Base-by-base conservation (phyloP, 2,797 vertebrate species). In the Oreonectes daqikongensis region DNA sequence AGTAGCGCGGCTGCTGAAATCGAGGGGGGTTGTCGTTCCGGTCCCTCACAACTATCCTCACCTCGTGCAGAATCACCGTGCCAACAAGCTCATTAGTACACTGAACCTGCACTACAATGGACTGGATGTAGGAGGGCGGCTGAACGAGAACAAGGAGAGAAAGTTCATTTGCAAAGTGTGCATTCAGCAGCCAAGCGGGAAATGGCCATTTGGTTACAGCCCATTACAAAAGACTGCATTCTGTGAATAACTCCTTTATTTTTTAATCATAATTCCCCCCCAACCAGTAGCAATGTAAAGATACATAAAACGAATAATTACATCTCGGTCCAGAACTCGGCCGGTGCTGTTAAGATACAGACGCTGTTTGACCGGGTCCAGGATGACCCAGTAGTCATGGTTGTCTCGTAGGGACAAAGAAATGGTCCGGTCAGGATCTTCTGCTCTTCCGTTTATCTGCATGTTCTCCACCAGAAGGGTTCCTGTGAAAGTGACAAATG, bases 91-190 rank as follows among this genome's bases (percentile, higher is more conserved):
- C 92, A 83, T 99, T 99, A 74, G 92, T 88, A 24, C 98, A 99
- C 88, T 98, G 94, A 46, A 99, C 92, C 87, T 96, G 92, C 73
- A 99, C 98, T 84, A 98, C 97, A 15, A 99, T 96, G 77, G 97
- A 97, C 30, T 94, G 95, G 82, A 98, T 97, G 76, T 90, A 96
- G 86, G 92, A 77, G 0, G 98, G 98, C 0, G 96, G 96, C 98
- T 99, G 88, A n/a, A 85, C 86, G 59, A 10, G 40, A 59, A 50
- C 75, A 75, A 14, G 22, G 59, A 24, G n/a, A 75, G 52, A 17
- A 7, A 57, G 50, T 70, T 82, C 8, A 63, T 57, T 73, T 68
- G 70, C 71, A 75, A 57, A 69, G 61, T 24, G 50, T 14, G 48
- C 69, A 71, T 67, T 40, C 63, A 57, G 46, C 46, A 66, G 18